Conservation (phyloP, 2,113 vertebrate genomes). For the Pampusana beccarii region DNA sequence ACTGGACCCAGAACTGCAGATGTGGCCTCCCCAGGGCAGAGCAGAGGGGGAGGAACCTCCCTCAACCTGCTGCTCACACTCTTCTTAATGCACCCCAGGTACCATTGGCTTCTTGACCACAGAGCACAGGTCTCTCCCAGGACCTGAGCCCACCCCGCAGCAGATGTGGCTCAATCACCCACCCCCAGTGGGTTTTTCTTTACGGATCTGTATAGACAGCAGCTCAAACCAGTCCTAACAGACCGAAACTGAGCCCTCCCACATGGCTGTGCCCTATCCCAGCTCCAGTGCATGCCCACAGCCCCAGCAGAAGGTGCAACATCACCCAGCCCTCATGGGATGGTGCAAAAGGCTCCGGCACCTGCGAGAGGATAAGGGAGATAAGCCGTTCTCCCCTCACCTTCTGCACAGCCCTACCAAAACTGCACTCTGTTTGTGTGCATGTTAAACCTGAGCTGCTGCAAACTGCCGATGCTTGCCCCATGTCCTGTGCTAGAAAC, state of each 20-base stretch:
- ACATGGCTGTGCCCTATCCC: not conserved
- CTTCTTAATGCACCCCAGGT: too few relatives aligned
- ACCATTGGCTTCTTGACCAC: too few relatives aligned
- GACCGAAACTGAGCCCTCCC: not conserved
- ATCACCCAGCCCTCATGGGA: rapidly evolving
- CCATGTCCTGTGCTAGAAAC: rapidly evolving
- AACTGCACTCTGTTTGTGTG: rapidly evolving
- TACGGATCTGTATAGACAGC: not conserved
- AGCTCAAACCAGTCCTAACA: not conserved
- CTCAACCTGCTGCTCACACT: too few relatives aligned
- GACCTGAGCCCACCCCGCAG: not conserved
- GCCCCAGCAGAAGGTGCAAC: not conserved
- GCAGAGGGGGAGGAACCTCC: too few relatives aligned
- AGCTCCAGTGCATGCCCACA: not conserved
- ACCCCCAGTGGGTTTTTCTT: not conserved
- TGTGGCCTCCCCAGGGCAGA: too few relatives aligned
- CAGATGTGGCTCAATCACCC: not conserved
- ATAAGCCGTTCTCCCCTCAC: rapidly evolving
- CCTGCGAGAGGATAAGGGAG: rapidly evolving
- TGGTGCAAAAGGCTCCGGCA: too few relatives aligned
- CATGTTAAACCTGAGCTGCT: not conserved
- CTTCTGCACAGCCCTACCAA: not conserved
- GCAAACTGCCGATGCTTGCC: rapidly evolving
- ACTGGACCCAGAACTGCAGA: too few relatives aligned
- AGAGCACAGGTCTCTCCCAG: too few relatives aligned